phyloP scores from a whole-genome alignment of 2,113 vertebrate species.

The Neolamprologus sp. region DNA sequence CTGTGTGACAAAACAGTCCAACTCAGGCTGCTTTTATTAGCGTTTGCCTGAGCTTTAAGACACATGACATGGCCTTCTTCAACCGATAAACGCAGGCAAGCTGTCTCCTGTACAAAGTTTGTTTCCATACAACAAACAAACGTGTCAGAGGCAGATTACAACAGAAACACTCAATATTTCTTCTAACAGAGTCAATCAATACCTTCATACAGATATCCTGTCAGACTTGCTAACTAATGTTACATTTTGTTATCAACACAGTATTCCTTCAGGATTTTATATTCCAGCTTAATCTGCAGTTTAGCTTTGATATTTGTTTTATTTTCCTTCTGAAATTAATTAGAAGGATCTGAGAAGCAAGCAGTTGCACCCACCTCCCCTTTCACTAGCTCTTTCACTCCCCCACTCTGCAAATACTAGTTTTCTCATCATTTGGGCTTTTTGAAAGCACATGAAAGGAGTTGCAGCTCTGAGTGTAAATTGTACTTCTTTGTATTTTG shows the following conservation, averaged over 20 bases:
- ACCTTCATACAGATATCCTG: not conserved
- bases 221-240: not conserved
- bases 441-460: constrained; percentile 30
- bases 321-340: constrained; percentile 58
- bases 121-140: not conserved
- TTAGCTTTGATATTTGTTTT: constrained; percentile 53
- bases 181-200: not conserved
- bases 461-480: not conserved
- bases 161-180: not conserved
- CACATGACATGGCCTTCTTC: not conserved
- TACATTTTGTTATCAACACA: not conserved
- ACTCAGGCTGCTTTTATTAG: not conserved
- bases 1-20: not conserved
- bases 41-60: not conserved
- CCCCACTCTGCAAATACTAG: constrained; percentile 22
- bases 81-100: not conserved
- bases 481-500: not conserved
- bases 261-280: not conserved
- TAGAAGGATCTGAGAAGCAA: constrained; percentile 34
- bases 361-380: constrained; percentile 10
- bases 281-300: not conserved
- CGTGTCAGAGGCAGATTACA: not conserved
- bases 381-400: not conserved
- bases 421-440: constrained; percentile 43
- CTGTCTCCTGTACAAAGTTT: not conserved